phyloP scores from a whole-genome alignment of 1,140 invertebrate genomes.

The Aphidius ervi region DNA sequence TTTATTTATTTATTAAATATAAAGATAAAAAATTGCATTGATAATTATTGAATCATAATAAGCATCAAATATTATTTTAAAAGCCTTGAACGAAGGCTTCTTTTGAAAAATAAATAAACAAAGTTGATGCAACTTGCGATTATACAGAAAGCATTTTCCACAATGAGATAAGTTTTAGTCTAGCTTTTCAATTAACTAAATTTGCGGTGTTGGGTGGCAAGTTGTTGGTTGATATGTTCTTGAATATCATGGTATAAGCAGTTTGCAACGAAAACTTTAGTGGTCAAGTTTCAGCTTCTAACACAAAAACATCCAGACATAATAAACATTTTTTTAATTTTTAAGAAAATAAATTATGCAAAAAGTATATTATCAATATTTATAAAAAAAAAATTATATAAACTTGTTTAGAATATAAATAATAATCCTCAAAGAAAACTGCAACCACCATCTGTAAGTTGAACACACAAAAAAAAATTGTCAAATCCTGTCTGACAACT shows the following conservation, averaged over 20 bases:
- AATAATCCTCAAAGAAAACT: no score
- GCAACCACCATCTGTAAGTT: no score
- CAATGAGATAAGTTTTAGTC: slow-evolving; percentile 18
- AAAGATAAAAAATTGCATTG: no score
- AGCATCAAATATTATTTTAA: no score
- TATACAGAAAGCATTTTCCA: neutral
- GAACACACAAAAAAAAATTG: no score
- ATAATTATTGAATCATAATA: no score
- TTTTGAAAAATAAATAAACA: no score
- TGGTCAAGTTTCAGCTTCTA: neutral
- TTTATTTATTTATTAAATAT: no score
- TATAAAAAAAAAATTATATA: neutral
- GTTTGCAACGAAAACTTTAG: slow-evolving; percentile 29
- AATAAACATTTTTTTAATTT: neutral
- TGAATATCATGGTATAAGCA: slow-evolving; percentile 9
- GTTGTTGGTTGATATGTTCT: slow-evolving; percentile 13
- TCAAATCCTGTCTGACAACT: no score
- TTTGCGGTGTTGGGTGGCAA: slow-evolving; percentile 22
- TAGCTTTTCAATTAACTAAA: slow-evolving; percentile 28
- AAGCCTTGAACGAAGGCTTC: no score
- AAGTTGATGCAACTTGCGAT: no score
- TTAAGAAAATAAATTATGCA: neutral
- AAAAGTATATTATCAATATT: neutral
- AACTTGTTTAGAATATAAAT: neutral
- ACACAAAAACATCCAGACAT: slow-evolving; percentile 2